Evolutionary conservation across 2,888 invertebrate species (phyloP).

Genomic region (Brassicogethes aeneus): DNA sequence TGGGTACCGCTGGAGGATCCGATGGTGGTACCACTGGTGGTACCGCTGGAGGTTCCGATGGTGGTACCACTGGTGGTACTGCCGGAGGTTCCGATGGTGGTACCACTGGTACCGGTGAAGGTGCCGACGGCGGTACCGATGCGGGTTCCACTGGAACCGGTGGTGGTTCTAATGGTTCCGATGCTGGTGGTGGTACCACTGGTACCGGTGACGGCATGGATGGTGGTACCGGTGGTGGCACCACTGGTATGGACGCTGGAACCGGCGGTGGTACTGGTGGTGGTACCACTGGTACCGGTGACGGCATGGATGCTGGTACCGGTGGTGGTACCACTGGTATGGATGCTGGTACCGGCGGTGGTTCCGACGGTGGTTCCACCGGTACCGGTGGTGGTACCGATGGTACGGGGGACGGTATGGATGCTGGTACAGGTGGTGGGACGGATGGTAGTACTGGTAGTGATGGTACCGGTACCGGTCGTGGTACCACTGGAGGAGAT

Average conservation of each 20-base stretch:
- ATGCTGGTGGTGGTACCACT: conserved; percentile 15
- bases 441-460: conserved; percentile 6
- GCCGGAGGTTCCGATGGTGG: conserved; percentile 12
- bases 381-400: conserved; percentile 4
- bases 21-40: conserved; percentile 15
- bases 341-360: conserved; percentile 10
- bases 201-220: conserved; percentile 35
- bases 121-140: conserved; percentile 8
- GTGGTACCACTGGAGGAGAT: conserved; percentile 7
- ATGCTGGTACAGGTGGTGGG: conserved; percentile 11
- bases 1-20: conserved; percentile 8
- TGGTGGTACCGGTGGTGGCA: conserved; percentile 23
- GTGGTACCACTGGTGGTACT: conserved; percentile 11
- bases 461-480: conserved; percentile 3
- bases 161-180: conserved; percentile 9
- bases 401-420: conserved; percentile 10
- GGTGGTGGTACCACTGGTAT: conserved; percentile 9
- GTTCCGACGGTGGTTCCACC: conserved; percentile 6
- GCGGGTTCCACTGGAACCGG: conserved; percentile 8
- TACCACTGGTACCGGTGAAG: conserved; percentile 13
- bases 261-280: conserved; percentile 4
- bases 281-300: conserved; percentile 13
- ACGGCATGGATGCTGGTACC: conserved; percentile 8
- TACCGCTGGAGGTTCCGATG: conserved; percentile 14
- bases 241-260: too few relatives aligned